Evolutionary conservation across 2,797 vertebrate species (phyloP).

Genomic region (Pangasius djambal): DNA sequence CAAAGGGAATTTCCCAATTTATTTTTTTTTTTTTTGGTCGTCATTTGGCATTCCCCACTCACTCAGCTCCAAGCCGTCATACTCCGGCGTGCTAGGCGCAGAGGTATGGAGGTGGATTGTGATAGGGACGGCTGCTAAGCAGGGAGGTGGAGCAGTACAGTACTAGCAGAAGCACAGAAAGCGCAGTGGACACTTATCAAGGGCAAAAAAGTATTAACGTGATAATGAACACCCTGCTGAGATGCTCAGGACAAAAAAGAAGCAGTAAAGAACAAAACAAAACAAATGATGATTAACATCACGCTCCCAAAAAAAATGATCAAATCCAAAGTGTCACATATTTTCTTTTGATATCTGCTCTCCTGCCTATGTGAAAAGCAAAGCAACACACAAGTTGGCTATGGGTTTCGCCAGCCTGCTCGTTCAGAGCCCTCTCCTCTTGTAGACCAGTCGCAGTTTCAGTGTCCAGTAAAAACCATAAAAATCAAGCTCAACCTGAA

Average conservation of each 20-base stretch:
- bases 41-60: constrained; percentile 27
- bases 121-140: not conserved
- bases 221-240: not conserved
- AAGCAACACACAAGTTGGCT: not conserved
- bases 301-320: not conserved
- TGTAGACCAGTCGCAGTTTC: not conserved
- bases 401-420: not conserved
- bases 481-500: not conserved
- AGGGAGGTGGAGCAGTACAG: not conserved
- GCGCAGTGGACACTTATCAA: constrained; percentile 5
- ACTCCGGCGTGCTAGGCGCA: not conserved
- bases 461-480: not conserved
- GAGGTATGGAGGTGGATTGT: not conserved
- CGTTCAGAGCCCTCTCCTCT: not conserved
- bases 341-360: not conserved
- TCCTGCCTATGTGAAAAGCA: not conserved
- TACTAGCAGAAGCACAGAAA: constrained; percentile 30
- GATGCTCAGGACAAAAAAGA: not conserved
- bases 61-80: not conserved
- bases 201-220: not conserved
- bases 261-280: not conserved
- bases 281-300: not conserved
- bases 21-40: not conserved
- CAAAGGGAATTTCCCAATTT: not conserved
- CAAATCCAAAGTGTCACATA: not conserved